Evolutionary conservation across 1,140 invertebrate species (phyloP), one percentile per base, ranked within the genome.

Genomic region (Drosophila pseudoananassae): DNA sequence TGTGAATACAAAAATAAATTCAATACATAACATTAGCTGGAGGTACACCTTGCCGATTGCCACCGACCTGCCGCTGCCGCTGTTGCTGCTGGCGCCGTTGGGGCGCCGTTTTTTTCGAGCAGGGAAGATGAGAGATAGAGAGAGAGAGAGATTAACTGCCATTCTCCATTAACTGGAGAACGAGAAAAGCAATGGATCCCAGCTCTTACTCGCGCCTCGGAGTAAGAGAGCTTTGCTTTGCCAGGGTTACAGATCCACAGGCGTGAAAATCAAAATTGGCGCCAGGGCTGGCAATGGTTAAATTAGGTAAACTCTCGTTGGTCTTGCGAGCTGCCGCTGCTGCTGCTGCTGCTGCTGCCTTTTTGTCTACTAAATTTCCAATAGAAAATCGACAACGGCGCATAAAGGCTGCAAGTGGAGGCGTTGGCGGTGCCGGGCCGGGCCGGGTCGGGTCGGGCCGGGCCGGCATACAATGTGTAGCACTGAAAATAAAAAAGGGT

Each of bases 1-100:
- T 87, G 81, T 87, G 81, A 78, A 85, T 85, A 85, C 78, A 56
- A 87, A 87, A 85, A 87, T 85, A 87, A 85, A 87, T 87, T 87
- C 81, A 85, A 87, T 85, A 36, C 33, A 36, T 36, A 85, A 85
- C 82, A 87, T 85, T 85, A 85, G 78, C 69, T 87, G 63, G 51
- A 74, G 70, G 82, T 85, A 85, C 82, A 85, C 82, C 82, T 85
- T 85, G 82, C 79, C 80, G 74, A 87, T 78, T 76, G 74, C 82
- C 82, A 85, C 78, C 73, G 81, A 85, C 66, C 66, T 63, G 51
- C 69, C 55, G 52, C 66, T 63, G 51, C 69, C 55, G 52, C 36
- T 66, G 53, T 27, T 57, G 51, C 43, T 59, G 60, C 45, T 68
- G 78, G 74, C 78, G 78, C 78, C 78, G 78, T 45, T 58, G 33